Conservation (phyloP, 2,888 invertebrate genomes). For the Pheosia tremula region DNA sequence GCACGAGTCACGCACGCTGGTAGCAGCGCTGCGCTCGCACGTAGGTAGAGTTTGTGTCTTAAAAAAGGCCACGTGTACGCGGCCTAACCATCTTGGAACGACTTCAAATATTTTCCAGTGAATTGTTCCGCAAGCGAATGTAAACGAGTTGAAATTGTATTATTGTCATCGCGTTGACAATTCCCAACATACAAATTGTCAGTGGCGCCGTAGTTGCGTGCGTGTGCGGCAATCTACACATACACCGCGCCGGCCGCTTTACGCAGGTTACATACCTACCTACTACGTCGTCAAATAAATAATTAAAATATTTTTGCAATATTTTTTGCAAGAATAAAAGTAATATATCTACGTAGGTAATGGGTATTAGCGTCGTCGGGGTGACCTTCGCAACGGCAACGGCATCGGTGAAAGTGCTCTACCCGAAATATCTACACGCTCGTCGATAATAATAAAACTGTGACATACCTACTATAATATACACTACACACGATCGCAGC, state of each 20-base stretch:
- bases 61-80: background rate
- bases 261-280: too few relatives aligned
- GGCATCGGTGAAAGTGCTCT: constrained; percentile 24
- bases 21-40: too few relatives aligned
- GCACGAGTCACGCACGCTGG: too few relatives aligned
- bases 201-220: background rate
- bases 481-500: background rate
- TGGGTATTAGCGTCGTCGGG: background rate
- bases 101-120: constrained; percentile 24
- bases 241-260: background rate
- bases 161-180: constrained; percentile 11
- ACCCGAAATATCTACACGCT: background rate
- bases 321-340: too few relatives aligned
- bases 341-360: too few relatives aligned
- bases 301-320: too few relatives aligned
- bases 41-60: too few relatives aligned
- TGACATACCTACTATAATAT: background rate
- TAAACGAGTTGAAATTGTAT: background rate
- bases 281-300: too few relatives aligned
- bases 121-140: constrained; percentile 7
- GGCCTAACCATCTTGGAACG: constrained; percentile 19
- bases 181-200: constrained; percentile 2
- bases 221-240: background rate
- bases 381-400: background rate
- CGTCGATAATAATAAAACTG: background rate